Percentiles rank a stretch among this genome's conserved stretches.
These are phyloP conservation scores for Aphidoletes aphidimyza DNA, from an alignment of 2,888 invertebrate genomes.

Conservation along the genomic window DNA sequence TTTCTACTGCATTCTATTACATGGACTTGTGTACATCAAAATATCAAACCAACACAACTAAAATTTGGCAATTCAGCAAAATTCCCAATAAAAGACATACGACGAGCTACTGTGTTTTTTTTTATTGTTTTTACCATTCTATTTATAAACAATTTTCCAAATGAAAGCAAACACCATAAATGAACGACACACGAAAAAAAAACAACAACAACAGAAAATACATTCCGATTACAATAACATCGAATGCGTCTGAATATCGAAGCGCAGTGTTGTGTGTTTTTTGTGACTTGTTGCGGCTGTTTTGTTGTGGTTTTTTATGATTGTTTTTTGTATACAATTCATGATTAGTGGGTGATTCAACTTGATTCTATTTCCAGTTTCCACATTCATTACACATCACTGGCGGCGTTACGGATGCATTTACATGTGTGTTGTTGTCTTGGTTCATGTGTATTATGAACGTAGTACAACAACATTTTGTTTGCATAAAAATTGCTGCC, in stretches of 20 bases:
- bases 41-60: not conserved
- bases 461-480: too few species aligned
- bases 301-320: not conserved
- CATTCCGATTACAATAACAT: not conserved
- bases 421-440: too few species aligned
- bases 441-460: too few species aligned
- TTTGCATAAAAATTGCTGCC: too few species aligned
- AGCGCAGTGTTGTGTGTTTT: not conserved
- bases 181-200: not conserved
- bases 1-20: too few species aligned
- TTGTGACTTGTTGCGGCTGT: not conserved
- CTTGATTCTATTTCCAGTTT: too few species aligned
- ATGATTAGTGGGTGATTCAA: not conserved
- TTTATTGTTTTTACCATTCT: not conserved
- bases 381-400: too few species aligned
- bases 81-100: too few species aligned
- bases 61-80: not conserved
- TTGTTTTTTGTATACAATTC: too few species aligned
- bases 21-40: too few species aligned
- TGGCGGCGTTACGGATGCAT: too few species aligned
- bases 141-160: constrained; percentile 17
- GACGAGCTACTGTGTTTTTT: too few species aligned
- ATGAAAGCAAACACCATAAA: not conserved
- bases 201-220: not conserved
- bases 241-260: not conserved